phyloP scores from a whole-genome alignment of 2,888 invertebrate genomes.

The Sepiola atlantica region DNA sequence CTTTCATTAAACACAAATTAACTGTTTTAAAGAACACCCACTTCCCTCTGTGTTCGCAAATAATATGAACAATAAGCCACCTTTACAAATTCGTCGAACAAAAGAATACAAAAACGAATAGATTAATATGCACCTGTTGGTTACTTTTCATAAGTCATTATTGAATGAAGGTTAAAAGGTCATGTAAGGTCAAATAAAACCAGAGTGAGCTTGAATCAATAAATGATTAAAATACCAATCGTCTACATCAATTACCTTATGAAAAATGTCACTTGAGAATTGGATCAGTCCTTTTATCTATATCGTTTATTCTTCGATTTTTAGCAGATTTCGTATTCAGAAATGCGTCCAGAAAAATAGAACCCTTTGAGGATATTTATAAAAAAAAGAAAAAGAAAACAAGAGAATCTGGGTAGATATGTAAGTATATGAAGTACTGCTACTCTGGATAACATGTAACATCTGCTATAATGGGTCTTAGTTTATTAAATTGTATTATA shows the following conservation, averaged over 20 bases:
- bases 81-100: not conserved
- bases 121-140: not conserved
- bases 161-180: not conserved
- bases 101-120: not conserved
- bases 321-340: not conserved
- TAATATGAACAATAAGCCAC: not conserved
- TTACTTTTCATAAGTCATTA: not conserved
- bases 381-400: too few species aligned
- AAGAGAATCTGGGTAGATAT: not conserved
- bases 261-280: not conserved
- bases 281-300: not conserved
- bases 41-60: not conserved
- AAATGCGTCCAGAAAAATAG: not conserved
- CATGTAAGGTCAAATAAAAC: not conserved
- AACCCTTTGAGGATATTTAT: not conserved
- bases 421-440: not conserved
- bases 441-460: not conserved
- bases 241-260: not conserved
- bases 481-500: too few species aligned
- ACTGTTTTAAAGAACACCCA: not conserved
- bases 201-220: not conserved
- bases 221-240: not conserved
- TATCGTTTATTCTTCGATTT: not conserved
- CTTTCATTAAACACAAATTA: not conserved
- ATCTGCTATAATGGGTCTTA: not conserved